phyloP scores from a whole-genome alignment of 2,113 vertebrate species.

The Phaethornis superciliosus region DNA sequence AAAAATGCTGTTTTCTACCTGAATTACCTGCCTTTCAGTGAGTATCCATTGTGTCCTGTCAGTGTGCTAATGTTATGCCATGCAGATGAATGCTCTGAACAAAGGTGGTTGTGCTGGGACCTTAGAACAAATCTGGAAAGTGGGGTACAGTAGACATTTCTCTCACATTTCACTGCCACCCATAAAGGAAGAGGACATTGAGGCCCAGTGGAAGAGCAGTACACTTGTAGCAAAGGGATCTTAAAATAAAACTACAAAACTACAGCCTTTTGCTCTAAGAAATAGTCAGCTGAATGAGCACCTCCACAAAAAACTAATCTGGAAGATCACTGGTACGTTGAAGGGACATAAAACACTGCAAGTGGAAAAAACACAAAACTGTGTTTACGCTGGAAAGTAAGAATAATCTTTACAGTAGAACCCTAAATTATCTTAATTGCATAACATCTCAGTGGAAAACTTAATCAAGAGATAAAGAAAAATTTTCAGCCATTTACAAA shows the following conservation, averaged over 20 bases:
- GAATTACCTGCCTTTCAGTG: constrained; percentile 1
- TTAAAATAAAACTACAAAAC: neutral
- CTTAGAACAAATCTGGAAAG: neutral
- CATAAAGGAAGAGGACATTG: neutral
- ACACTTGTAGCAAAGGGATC: neutral
- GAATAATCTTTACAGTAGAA: neutral
- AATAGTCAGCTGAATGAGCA: neutral
- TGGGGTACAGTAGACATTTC: neutral
- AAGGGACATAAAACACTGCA: neutral
- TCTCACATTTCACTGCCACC: neutral
- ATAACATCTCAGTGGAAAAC: neutral
- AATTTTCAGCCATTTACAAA: neutral
- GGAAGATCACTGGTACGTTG: neutral
- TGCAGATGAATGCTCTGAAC: neutral
- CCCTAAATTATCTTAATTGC: neutral
- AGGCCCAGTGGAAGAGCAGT: neutral
- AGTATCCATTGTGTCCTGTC: neutral
- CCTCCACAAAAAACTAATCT: neutral
- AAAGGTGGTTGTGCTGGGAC: neutral
- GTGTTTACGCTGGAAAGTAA: neutral
- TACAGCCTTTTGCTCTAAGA: neutral
- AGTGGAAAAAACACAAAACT: neutral
- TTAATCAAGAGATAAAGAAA: neutral
- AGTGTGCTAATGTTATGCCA: neutral
- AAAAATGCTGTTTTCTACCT: constrained; percentile 46